phyloP scores from a whole-genome alignment of 2,797 vertebrate species.

The Nannoperca australis region DNA sequence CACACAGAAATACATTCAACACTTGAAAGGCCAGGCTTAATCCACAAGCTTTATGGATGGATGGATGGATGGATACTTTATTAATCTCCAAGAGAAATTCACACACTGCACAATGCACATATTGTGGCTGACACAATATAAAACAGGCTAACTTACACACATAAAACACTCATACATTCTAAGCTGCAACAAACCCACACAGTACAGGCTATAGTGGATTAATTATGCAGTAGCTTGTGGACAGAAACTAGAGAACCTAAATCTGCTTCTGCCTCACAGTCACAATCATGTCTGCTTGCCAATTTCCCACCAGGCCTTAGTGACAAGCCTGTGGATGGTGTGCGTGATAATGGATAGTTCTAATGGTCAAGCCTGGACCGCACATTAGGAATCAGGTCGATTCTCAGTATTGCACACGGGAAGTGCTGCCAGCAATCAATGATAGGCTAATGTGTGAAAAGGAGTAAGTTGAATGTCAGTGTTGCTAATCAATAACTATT shows the following conservation, averaged over 20 bases:
- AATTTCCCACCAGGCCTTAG: conserved; percentile 77
- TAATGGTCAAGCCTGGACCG: conserved; percentile 88
- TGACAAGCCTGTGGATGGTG: conserved; percentile 83
- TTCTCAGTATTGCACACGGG: conserved; percentile 87
- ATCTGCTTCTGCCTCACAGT: conserved; percentile 69
- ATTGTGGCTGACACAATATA: conserved; percentile 41
- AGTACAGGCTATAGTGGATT: conserved; percentile 46
- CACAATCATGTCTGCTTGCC: conserved; percentile 73
- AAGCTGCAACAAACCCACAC: conserved; percentile 37
- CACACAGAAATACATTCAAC: neutral
- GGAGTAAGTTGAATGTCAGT: conserved; percentile 88
- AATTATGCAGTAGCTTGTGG: conserved; percentile 71
- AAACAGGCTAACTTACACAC: conserved; percentile 18
- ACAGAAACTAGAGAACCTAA: conserved; percentile 68
- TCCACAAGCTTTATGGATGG: conserved; percentile 2
- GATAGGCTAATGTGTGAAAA: conserved; percentile 89
- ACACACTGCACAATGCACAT: conserved; percentile 21
- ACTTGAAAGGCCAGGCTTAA: conserved; percentile 19
- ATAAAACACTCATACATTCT: conserved; percentile 59
- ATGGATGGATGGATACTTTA: too few species aligned
- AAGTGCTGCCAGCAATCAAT: conserved; percentile 90
- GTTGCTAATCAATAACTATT: conserved; percentile 92
- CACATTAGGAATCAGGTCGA: conserved; percentile 90
- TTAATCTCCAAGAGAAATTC: too few species aligned
- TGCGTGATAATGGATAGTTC: conserved; percentile 86